Evolutionary conservation across 1,140 invertebrate genomes (phyloP).

Genomic region (Penaeus indicus): DNA sequence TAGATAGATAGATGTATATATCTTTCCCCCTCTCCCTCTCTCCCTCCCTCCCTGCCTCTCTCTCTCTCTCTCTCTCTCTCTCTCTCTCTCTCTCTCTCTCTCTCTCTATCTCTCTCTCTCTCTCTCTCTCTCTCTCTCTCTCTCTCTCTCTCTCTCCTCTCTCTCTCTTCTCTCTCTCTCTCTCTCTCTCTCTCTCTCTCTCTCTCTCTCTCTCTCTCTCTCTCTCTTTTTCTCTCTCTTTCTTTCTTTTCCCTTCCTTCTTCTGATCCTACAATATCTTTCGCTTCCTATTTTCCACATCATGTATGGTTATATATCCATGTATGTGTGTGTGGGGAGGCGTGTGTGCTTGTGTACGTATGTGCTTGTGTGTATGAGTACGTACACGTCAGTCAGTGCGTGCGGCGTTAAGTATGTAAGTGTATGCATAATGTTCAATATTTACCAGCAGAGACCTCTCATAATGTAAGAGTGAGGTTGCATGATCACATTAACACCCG

Average conservation of each 20-base stretch:
- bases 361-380: too few relatives aligned
- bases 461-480: too few relatives aligned
- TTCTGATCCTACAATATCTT: background rate
- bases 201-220: too few relatives aligned
- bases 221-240: background rate
- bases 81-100: background rate
- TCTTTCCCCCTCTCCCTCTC: background rate
- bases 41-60: background rate
- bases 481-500: too few relatives aligned
- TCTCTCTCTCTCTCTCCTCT: background rate
- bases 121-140: background rate
- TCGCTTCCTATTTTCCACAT: background rate
- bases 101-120: too few relatives aligned
- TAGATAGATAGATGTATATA: too few relatives aligned
- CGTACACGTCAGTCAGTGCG: too few relatives aligned
- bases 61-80: too few relatives aligned
- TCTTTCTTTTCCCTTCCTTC: background rate
- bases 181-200: background rate
- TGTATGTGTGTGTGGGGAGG: background rate
- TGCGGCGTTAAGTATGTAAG: too few relatives aligned
- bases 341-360: too few relatives aligned
- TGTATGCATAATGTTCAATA: too few relatives aligned
- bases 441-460: too few relatives aligned
- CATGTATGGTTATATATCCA: background rate
- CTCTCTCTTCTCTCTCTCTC: background rate